Percentiles rank a stretch among this genome's conserved stretches.
These are phyloP conservation scores for Melanerpes aurifrons DNA, from an alignment of 2,113 vertebrate genomes.

Conservation along the genomic window DNA sequence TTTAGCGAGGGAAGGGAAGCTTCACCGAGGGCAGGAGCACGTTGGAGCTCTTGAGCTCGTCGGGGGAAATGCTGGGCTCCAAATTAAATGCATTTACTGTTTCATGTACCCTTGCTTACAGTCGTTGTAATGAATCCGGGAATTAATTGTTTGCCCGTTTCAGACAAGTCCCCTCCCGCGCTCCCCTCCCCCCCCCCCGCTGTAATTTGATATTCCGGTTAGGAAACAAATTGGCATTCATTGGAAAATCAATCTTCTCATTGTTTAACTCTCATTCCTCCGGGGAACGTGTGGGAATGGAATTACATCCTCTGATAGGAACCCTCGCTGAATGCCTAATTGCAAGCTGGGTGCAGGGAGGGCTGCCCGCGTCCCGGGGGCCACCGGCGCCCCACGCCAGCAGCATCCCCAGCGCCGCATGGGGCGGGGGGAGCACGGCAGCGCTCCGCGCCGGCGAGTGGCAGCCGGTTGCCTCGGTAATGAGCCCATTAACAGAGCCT, in stretches of 20 bases:
- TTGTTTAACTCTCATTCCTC: conserved; percentile 67
- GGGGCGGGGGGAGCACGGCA: background rate
- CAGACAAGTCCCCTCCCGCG: conserved; percentile 37
- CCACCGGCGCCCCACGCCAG: fast-evolving
- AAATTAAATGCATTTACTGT: conserved; percentile 60
- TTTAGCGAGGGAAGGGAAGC: conserved; percentile 29
- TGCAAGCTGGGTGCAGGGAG: background rate
- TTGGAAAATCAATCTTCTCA: conserved; percentile 69
- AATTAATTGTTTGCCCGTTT: conserved; percentile 69
- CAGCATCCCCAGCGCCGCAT: background rate
- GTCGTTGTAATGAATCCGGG: conserved; percentile 45
- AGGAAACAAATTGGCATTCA: conserved; percentile 68
- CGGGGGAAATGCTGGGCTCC: conserved; percentile 21
- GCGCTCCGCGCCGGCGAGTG: fast-evolving
- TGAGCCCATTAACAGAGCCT: background rate
- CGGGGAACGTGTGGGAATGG: conserved; percentile 1
- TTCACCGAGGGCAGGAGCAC: background rate
- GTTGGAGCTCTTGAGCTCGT: conserved; percentile 7
- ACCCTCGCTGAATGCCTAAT: conserved; percentile 2
- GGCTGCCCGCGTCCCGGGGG: background rate
- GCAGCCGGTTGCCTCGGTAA: background rate
- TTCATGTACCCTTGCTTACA: conserved; percentile 29
- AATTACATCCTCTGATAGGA: conserved; percentile 22
- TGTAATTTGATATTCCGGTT: conserved; percentile 59
- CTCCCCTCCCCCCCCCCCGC: background rate